These are phyloP conservation scores for Rhopalosiphum nymphaeae DNA, from an alignment of 2,888 invertebrate species.

Conservation along the genomic window DNA sequence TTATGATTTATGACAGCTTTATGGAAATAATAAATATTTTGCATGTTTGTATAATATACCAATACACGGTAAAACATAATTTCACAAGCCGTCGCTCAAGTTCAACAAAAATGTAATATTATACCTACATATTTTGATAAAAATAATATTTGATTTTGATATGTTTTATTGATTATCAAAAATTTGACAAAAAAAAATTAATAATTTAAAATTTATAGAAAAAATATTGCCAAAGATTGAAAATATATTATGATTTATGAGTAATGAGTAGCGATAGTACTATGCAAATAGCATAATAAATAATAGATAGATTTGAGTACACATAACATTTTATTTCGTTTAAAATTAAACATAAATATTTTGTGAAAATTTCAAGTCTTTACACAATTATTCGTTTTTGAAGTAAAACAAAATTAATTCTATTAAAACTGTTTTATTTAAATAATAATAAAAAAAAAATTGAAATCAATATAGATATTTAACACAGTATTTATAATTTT, in stretches of 20 bases:
- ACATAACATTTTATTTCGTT: background rate
- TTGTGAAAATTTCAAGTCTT: background rate
- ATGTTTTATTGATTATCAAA: background rate
- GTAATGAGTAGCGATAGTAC: background rate
- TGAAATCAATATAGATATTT: background rate
- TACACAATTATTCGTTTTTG: no score
- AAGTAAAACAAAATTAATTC: no score
- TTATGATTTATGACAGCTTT: background rate
- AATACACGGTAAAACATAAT: conserved; percentile 3
- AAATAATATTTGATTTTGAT: background rate
- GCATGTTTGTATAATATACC: background rate
- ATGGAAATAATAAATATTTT: background rate
- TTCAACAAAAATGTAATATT: background rate
- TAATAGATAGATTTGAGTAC: background rate
- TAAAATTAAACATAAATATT: background rate
- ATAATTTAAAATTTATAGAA: background rate
- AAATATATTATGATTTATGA: background rate
- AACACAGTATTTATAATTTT: no score
- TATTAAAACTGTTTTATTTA: no score
- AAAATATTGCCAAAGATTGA: background rate
- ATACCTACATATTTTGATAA: background rate
- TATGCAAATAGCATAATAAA: no score
- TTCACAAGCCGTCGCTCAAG: background rate
- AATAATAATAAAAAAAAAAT: background rate
- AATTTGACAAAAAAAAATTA: background rate